Conservation (phyloP, 1,140 invertebrate genomes). For the Drosophila eugracilis region DNA sequence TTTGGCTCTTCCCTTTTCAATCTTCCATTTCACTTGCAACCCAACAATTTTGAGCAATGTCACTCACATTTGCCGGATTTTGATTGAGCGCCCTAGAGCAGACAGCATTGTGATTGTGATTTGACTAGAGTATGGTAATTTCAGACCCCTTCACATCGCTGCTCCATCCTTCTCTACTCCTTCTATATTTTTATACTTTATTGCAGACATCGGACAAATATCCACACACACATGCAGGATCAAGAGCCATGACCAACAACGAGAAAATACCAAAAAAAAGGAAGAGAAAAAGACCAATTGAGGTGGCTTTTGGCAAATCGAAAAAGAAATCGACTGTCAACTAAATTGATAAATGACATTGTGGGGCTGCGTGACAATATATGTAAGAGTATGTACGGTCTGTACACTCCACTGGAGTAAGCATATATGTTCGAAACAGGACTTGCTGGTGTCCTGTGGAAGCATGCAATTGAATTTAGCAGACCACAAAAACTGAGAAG, state of each 20-base stretch:
- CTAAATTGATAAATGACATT: slow-evolving; percentile 84
- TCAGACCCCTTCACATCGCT: slow-evolving; percentile 13
- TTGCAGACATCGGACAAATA: slow-evolving; percentile 35
- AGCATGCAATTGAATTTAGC: slow-evolving; percentile 64
- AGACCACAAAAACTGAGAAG: slow-evolving; percentile 31
- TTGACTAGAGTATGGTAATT: slow-evolving; percentile 82
- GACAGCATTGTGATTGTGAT: slow-evolving; percentile 70
- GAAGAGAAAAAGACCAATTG: slow-evolving; percentile 65
- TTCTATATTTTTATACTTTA: slow-evolving; percentile 48
- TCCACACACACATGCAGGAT: slow-evolving; percentile 30
- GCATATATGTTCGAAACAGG: slow-evolving; percentile 17
- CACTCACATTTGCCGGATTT: slow-evolving; percentile 65
- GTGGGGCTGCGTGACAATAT: slow-evolving; percentile 65
- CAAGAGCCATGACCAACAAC: slow-evolving; percentile 50
- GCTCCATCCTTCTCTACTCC: not conserved
- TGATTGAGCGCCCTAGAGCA: slow-evolving; percentile 69
- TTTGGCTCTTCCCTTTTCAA: slow-evolving; percentile 27
- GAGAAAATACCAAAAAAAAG: slow-evolving; percentile 15
- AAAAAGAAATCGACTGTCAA: slow-evolving; percentile 84
- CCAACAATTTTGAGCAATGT: slow-evolving; percentile 56
- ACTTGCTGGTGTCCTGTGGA: slow-evolving; percentile 34
- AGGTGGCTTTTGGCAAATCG: slow-evolving; percentile 72
- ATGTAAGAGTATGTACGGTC: slow-evolving; percentile 16
- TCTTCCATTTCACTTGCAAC: slow-evolving; percentile 39
- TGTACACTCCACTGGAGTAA: slow-evolving; percentile 20